Evolutionary conservation across 53 echinoderm and acorn worm species (phyloP), one percentile per base, ranked within the genome.

Genomic region (Echinometra lucunter): DNA sequence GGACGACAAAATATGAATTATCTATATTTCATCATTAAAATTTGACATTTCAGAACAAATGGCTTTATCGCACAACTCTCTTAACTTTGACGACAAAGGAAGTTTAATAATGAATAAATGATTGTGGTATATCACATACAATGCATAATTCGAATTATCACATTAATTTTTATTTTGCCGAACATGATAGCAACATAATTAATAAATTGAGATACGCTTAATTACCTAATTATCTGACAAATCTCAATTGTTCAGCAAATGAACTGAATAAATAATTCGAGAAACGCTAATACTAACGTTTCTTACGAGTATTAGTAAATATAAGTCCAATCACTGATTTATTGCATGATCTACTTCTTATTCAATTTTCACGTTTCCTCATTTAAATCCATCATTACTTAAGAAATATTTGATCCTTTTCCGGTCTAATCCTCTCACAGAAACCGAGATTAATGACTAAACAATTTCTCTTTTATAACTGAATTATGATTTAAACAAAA

Each of bases 41-140:
- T 30, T 85, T 85, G 85, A 85, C 85, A 49, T 49, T 53, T 49
- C 85, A 37, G 85, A 85, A 85, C 85, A 85, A 85, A 25, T 85
- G 85, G 35, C 21, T 18, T 40, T 78, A 78, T 78, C 40, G 21
- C 37, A 75, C 40, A 17, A 40, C 75, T 78, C 40, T 0, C 21
- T 25, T 13, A 32, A 72, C 12, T 42, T 42, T 21, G 0, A 78
- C 21, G 40, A 9, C n/a, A 37, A 23, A 78, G 78, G 78, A 78
- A 40, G 78, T 78, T 78, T 78, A 19, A 42, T 78, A 78, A 78
- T 78, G 38, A 78, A 40, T 40, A 8, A 40, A 78, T 17, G 78
- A 78, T 78, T 78, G 19, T 75, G 13, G 19, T 6, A 78, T 23
- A 78, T 35, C 42, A 78, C 35, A n/a, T n/a, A 42, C 30, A 40